phyloP scores from a whole-genome alignment of 1,140 invertebrate species.

The roundworm (Caenorhabditis elegans) region DNA sequence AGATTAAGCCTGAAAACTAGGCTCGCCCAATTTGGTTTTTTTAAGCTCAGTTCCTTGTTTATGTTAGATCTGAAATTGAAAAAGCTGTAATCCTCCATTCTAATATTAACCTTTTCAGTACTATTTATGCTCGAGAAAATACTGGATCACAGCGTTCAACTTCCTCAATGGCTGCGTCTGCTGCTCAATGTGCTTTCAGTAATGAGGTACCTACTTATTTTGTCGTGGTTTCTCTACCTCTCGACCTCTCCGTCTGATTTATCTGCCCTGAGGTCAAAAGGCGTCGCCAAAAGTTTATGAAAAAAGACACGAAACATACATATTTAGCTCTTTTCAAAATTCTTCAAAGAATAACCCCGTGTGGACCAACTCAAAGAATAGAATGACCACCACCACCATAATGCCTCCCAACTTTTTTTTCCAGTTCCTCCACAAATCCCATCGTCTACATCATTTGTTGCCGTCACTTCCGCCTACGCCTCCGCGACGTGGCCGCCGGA shows the following conservation, averaged over 20 bases:
- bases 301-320: neutral
- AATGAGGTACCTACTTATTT: conserved; percentile 9
- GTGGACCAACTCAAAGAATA: neutral
- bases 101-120: neutral
- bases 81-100: too few relatives aligned
- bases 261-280: neutral
- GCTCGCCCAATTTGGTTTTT: too few relatives aligned
- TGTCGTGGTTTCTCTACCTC: neutral
- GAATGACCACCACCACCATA: neutral
- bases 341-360: neutral
- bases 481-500: neutral
- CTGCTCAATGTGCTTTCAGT: conserved; percentile 44
- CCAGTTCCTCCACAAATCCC: conserved; percentile 48
- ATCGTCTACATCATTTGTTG: conserved; percentile 49
- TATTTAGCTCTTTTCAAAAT: neutral
- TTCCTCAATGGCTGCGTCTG: conserved; percentile 38
- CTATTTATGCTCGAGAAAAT: conserved; percentile 38
- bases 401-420: neutral
- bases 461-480: conserved; percentile 44
- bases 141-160: neutral
- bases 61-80: too few relatives aligned
- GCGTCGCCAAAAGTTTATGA: neutral
- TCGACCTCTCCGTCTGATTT: neutral
- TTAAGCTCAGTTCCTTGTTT: too few relatives aligned
- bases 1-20: too few relatives aligned